Base-by-base conservation (phyloP, 2,888 invertebrate species). In the Agelastica alni region DNA sequence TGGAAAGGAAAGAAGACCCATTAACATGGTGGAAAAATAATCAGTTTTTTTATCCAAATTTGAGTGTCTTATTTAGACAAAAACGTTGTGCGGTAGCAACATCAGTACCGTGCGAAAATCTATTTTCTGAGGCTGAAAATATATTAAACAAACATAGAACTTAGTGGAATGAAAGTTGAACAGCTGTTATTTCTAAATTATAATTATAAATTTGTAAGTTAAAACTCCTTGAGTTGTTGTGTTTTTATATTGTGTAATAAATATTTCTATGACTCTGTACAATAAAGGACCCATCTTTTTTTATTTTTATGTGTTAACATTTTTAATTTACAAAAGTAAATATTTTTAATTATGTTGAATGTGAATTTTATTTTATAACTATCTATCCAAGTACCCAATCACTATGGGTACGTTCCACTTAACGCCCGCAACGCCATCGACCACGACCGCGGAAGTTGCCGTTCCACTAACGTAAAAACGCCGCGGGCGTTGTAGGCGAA, bases 1-100 rank as follows among this genome's bases (percentile, higher is more conserved):
- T n/a, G 9, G 44, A 41, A 9, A n/a, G 48, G 20, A 41, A 49
- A 28, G 32, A 48, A 13, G 46, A 59, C 28, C 51, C 55, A 9
- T 43, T 43, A 9, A 12, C 26, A 10, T 42, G 43, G 42, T 56
- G 48, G 37, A 43, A 28, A 12, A 46, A 49, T 13, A n/a, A 47
- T 42, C 41, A 12, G 17, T 18, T 20, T 41, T 20, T n/a, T n/a
- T n/a, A n/a, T n/a, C n/a, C n/a, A n/a, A n/a, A n/a, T n/a, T n/a
- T n/a, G n/a, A n/a, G n/a, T 42, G 14, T 48, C 12, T 42, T 42
- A 6, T 18, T 41, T 13, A 10, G 13, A 41, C n/a, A n/a, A n/a
- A 26, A 41, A 18, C 13, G 16, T 18, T 41, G 26, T 22, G 22
- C 20, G 12, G 20, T 26, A 41, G 20, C 42, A 9, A 31, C 31